Percentiles rank a stretch among this genome's conserved stretches.
Evolutionary conservation across 2,113 vertebrate genomes (phyloP).

Genomic region (Cranoglanis bouderius): DNA sequence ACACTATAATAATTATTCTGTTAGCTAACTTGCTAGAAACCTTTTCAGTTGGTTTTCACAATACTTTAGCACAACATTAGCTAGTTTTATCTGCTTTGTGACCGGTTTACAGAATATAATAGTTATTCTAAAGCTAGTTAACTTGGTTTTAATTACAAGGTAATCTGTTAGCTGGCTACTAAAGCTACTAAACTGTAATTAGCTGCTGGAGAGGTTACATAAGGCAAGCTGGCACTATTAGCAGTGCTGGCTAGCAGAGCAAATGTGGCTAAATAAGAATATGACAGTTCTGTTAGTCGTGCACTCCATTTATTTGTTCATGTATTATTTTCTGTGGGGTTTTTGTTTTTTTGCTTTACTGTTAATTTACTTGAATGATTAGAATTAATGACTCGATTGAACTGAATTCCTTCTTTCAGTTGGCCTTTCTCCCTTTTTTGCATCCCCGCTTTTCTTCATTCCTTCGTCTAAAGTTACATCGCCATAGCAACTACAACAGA

Average conservation of each 20-base stretch:
- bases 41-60: background rate
- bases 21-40: background rate
- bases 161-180: background rate
- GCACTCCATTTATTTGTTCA: background rate
- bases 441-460: constrained; percentile 22
- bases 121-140: background rate
- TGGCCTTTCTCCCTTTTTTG: background rate
- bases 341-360: background rate
- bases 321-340: background rate
- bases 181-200: background rate
- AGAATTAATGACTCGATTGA: background rate
- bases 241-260: background rate
- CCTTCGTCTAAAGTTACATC: constrained; percentile 33
- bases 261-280: background rate
- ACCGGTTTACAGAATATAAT: background rate
- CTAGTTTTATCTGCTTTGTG: background rate
- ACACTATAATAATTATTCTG: background rate
- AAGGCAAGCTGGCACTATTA: background rate
- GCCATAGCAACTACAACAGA: constrained; percentile 50
- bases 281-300: background rate
- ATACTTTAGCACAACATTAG: background rate
- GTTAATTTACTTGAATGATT: background rate
- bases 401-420: background rate
- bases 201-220: background rate
- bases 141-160: background rate